Evolutionary conservation across 2,113 vertebrate genomes (phyloP), one percentile per base, ranked within the genome.

Genomic region (Takifugu bimaculatus): DNA sequence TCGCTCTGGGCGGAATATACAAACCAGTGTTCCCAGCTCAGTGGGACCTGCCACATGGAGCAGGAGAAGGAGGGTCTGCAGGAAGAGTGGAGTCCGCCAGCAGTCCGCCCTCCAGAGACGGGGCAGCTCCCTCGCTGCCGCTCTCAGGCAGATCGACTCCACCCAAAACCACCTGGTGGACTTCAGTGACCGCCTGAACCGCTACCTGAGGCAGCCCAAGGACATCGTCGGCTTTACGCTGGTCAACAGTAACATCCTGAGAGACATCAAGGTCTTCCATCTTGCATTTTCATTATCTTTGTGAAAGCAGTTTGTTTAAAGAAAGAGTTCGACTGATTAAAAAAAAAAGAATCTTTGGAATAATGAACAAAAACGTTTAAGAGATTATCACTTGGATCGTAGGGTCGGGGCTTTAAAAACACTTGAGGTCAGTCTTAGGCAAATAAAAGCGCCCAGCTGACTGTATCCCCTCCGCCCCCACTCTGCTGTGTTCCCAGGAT

Each of bases 91-190:
- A 81, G 82, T 7, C 79, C 79, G 79, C 6, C 90, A 95, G 63
- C 93, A 92, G 83, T 78, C 60, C 26, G 61, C 65, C 65, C 85
- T 95, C 44, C 91, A 68, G 82, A 72, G 79, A 69, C 93, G 94
- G 90, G 96, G 93, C 26, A 80, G 73, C 50, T 96, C 93, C 13
- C 81, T 98, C 52, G 90, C 87, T 32, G 76, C 78, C 1, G 93
- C 91, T 3, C 85, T 94, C 65, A 83, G 92, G 51, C 86, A 93
- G 52, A 87, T 95, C 4, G 82, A 85, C 49, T 93, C 93, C 5
- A 83, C 93, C 15, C 92, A 97, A 84, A 87, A 90, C 39, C 86
- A 93, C 67, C 90, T 89, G 12, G 60, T 84, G 50, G 71, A 87
- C 55, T 89, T 96, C 28, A 84, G 87, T 4, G 84, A 87, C 50